Percentiles rank a stretch among this genome's conserved stretches.
Evolutionary conservation across 2,797 vertebrate genomes (phyloP).

Genomic region (Rhodeus uyekii): DNA sequence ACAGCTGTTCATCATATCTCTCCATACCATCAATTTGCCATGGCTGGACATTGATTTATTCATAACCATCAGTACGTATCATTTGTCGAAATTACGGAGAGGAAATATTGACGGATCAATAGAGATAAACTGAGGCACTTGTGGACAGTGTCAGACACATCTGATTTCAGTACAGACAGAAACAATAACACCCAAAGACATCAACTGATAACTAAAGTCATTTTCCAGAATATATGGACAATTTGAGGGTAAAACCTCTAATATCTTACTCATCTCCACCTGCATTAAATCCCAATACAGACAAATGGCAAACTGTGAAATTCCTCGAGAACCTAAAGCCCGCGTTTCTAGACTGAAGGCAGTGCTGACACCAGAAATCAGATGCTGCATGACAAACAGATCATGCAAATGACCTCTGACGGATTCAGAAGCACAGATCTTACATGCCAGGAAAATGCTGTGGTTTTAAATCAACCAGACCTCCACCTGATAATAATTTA

Average conservation of each 20-base stretch:
- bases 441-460: background rate
- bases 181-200: constrained; percentile 26
- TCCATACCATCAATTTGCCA: constrained; percentile 40
- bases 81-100: constrained; percentile 8
- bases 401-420: constrained; percentile 57
- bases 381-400: constrained; percentile 57
- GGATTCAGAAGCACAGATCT: constrained; percentile 40
- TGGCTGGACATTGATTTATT: constrained; percentile 23
- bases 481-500: background rate
- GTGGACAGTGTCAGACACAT: background rate
- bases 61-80: constrained; percentile 13
- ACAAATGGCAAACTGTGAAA: constrained; percentile 46
- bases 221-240: background rate
- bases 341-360: constrained; percentile 23
- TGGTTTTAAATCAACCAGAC: constrained; percentile 1
- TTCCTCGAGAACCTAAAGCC: constrained; percentile 31
- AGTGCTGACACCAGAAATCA: constrained; percentile 50
- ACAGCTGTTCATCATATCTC: constrained; percentile 70
- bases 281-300: constrained; percentile 36
- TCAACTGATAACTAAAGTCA: constrained; percentile 20
- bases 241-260: constrained; percentile 34
- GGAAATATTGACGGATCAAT: background rate
- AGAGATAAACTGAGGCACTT: background rate
- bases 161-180: background rate
- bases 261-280: constrained; percentile 35